Evolutionary conservation across 1,140 invertebrate species (phyloP).

Genomic region (Anastatus disparis): DNA sequence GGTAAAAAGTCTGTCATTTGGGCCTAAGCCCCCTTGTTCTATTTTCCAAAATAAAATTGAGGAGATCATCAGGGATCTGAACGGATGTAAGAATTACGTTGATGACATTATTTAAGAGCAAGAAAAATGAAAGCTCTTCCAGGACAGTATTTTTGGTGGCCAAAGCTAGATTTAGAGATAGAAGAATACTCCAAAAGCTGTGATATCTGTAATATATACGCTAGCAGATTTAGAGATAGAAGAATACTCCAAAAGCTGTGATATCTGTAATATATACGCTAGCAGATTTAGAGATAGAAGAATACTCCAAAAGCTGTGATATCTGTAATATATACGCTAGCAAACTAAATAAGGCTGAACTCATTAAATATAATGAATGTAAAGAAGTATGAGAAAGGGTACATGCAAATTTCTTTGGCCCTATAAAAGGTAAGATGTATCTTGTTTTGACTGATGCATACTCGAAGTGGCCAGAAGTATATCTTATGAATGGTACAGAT

Average conservation of each 20-base stretch:
- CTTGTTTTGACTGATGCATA: not conserved
- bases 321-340: too few relatives aligned
- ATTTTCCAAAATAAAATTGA: constrained; percentile 24
- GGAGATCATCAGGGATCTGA: not conserved
- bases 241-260: too few relatives aligned
- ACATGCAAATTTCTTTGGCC: not conserved
- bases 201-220: too few relatives aligned
- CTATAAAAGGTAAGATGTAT: not conserved
- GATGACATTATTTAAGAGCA: constrained; percentile 17
- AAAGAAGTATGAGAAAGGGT: not conserved
- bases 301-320: too few relatives aligned
- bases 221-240: too few relatives aligned
- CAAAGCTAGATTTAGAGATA: too few relatives aligned
- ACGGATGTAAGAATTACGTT: constrained; percentile 7
- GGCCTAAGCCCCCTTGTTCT: not conserved
- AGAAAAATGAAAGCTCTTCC: not conserved
- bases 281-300: too few relatives aligned
- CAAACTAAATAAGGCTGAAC: too few relatives aligned
- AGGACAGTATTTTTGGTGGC: not conserved
- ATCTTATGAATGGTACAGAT: too few relatives aligned
- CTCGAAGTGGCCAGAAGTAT: not conserved
- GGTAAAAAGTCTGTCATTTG: constrained; percentile 9
- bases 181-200: too few relatives aligned
- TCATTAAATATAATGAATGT: too few relatives aligned
- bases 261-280: too few relatives aligned